These are phyloP conservation scores for Tychaedon coryphoeus DNA, from an alignment of 2,113 vertebrate species.

Conservation along the genomic window DNA sequence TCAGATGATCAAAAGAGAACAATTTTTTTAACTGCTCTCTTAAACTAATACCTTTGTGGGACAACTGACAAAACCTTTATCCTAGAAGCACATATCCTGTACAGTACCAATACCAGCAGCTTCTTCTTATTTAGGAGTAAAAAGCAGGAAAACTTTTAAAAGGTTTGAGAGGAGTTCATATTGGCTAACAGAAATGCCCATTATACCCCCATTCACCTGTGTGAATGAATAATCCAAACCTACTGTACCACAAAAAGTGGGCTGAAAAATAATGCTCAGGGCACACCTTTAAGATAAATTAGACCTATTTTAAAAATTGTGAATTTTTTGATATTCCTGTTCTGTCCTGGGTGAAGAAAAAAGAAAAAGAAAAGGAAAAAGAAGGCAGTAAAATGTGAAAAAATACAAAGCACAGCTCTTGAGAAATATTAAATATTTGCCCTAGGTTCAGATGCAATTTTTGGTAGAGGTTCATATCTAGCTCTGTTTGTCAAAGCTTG, in stretches of 20 bases:
- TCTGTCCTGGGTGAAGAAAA: background rate
- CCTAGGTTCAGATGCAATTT: background rate
- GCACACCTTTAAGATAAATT: background rate
- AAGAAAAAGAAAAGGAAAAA: background rate
- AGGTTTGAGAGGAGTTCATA: background rate
- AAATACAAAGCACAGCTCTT: background rate
- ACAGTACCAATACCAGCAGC: background rate
- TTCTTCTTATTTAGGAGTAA: background rate
- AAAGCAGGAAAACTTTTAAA: background rate
- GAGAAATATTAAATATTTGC: conserved; percentile 10
- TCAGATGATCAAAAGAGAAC: background rate
- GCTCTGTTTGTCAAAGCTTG: background rate
- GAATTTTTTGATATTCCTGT: background rate
- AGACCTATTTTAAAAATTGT: background rate
- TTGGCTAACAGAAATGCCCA: background rate
- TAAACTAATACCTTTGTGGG: background rate
- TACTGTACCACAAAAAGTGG: background rate
- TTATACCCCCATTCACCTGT: background rate
- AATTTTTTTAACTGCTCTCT: background rate
- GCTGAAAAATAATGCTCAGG: background rate
- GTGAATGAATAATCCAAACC: background rate
- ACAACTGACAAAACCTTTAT: background rate
- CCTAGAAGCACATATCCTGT: rapidly evolving
- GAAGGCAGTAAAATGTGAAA: background rate
- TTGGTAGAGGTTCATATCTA: background rate